phyloP scores from a whole-genome alignment of 2,888 invertebrate genomes.

The Geophilus truncorum region DNA sequence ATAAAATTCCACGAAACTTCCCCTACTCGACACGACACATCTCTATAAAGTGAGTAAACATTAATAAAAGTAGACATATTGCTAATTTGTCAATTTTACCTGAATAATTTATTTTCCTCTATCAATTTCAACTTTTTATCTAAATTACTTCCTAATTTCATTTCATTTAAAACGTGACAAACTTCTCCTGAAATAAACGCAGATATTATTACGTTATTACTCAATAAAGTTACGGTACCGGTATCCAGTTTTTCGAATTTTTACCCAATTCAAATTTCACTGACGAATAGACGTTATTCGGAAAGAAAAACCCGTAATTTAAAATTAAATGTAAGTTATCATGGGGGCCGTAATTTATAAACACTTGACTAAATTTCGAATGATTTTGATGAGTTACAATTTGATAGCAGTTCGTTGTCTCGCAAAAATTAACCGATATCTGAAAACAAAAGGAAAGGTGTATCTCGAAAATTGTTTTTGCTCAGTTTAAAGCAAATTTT shows the following conservation, averaged over 20 bases:
- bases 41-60: too few relatives aligned
- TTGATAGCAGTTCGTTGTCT: constrained; percentile 52
- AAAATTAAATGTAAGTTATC: constrained; percentile 71
- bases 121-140: background rate
- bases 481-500: background rate
- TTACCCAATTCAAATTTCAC: background rate
- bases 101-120: background rate
- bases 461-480: background rate
- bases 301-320: constrained; percentile 77
- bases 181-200: background rate
- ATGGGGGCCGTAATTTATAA: constrained; percentile 82
- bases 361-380: constrained; percentile 66
- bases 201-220: too few relatives aligned
- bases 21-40: background rate
- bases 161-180: background rate
- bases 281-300: background rate
- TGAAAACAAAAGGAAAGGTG: constrained; percentile 41
- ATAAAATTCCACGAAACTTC: background rate
- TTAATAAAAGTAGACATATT: background rate
- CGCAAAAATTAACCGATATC: constrained; percentile 39
- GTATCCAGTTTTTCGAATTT: too few relatives aligned
- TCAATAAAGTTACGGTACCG: too few relatives aligned
- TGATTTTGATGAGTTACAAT: constrained; percentile 56
- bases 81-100: too few relatives aligned
- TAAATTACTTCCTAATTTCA: background rate